phyloP scores from a whole-genome alignment of 2,113 vertebrate species.

The Tragelaphus scriptus region DNA sequence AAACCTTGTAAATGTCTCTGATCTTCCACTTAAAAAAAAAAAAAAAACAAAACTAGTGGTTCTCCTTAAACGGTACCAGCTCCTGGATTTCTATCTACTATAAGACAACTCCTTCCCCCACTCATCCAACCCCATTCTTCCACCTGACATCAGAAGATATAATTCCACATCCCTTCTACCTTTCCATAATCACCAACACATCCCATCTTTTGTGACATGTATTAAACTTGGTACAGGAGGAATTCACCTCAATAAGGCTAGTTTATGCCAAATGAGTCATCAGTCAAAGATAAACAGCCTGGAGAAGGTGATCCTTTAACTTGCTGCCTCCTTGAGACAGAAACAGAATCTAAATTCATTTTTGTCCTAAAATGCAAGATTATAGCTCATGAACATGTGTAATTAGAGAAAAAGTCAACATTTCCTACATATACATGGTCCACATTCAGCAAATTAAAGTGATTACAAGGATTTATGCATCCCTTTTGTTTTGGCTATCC shows the following conservation, averaged over 20 bases:
- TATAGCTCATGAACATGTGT: not conserved
- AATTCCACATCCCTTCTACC: fast-evolving
- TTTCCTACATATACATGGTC: not conserved
- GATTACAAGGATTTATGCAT: not conserved
- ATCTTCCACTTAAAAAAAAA: not conserved
- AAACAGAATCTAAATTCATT: not conserved
- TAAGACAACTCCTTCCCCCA: not conserved
- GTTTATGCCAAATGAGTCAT: not conserved
- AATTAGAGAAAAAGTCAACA: not conserved
- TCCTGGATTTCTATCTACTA: not conserved
- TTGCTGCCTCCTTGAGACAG: not conserved
- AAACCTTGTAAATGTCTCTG: not conserved
- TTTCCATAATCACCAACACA: not conserved
- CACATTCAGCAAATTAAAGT: not conserved
- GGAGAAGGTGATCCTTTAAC: not conserved
- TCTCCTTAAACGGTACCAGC: not conserved
- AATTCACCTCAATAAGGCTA: not conserved
- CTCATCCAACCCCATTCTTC: not conserved
- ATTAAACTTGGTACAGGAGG: not conserved
- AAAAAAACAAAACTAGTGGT: not conserved
- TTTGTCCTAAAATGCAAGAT: not conserved
- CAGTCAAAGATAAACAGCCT: not conserved
- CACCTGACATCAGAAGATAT: not conserved
- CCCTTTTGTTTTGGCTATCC: not conserved
- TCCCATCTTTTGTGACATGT: not conserved